Conservation (phyloP, 2,797 vertebrate genomes). For the Furcifer pardalis region DNA sequence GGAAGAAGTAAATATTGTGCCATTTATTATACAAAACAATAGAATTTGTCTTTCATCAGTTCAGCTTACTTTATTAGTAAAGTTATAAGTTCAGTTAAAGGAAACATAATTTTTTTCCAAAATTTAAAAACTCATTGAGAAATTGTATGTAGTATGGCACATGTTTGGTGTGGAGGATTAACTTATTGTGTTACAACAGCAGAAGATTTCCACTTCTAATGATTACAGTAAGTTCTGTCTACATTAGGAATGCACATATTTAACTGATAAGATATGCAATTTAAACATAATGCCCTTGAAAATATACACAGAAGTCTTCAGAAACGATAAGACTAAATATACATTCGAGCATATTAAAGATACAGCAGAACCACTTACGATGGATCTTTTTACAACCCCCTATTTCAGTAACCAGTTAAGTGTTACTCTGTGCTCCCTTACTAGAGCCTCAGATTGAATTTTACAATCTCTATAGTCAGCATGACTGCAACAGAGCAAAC, state of each 20-base stretch:
- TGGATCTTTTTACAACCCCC: too few species aligned
- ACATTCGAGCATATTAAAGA: constrained; percentile 49
- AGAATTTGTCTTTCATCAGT: constrained; percentile 40
- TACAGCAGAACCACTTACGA: too few species aligned
- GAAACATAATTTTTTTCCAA: constrained; percentile 31
- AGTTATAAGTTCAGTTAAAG: constrained; percentile 45
- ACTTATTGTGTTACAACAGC: constrained; percentile 61
- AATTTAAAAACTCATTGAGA: constrained; percentile 47
- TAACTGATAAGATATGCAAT: constrained; percentile 55
- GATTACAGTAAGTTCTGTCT: constrained; percentile 57
- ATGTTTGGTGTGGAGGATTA: constrained; percentile 69
- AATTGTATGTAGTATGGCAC: constrained; percentile 61
- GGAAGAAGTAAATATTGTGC: too few species aligned
- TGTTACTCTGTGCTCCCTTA: too few species aligned
- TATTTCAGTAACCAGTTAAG: too few species aligned
- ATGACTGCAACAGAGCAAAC: too few species aligned
- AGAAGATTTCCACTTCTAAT: constrained; percentile 61
- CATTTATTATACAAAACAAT: too few species aligned
- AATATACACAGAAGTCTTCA: constrained; percentile 55
- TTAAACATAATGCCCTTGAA: constrained; percentile 55
- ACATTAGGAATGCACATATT: constrained; percentile 69
- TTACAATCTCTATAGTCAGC: too few species aligned
- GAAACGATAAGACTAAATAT: constrained; percentile 48
- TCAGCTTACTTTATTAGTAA: constrained; percentile 62
- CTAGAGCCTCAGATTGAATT: too few species aligned